Evolutionary conservation across 2,797 vertebrate species (phyloP).

Genomic region (Cuniculus paca): DNA sequence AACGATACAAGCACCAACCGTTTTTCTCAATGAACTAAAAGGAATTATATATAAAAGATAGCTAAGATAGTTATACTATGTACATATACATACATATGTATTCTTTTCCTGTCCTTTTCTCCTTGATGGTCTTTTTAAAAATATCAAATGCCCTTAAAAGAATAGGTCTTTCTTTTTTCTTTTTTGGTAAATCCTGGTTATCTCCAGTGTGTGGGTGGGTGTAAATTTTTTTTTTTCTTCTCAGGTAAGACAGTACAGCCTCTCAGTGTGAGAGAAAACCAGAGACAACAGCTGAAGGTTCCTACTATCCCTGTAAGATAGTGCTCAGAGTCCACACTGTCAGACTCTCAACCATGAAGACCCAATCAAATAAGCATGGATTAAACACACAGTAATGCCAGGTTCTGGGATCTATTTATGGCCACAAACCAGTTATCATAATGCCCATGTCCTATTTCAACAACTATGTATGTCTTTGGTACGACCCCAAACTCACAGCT

Average conservation of each 20-base stretch:
- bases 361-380: neutral
- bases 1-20: too few species aligned
- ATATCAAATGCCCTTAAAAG: neutral
- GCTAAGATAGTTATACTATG: too few species aligned
- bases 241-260: neutral
- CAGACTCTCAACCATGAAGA: neutral
- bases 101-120: neutral
- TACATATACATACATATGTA: too few species aligned
- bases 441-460: neutral
- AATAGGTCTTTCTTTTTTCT: neutral
- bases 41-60: too few species aligned
- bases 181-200: neutral
- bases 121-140: neutral
- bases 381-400: neutral
- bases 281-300: neutral
- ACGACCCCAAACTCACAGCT: neutral
- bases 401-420: too few species aligned
- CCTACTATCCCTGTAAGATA: rapidly evolving
- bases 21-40: too few species aligned
- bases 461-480: neutral
- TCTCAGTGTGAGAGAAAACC: neutral
- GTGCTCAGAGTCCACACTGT: rapidly evolving
- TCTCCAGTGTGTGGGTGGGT: neutral
- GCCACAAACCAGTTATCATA: neutral
- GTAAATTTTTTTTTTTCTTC: neutral